These are phyloP conservation scores for Tuta absoluta DNA, from an alignment of 2,888 invertebrate genomes.

Conservation along the genomic window DNA sequence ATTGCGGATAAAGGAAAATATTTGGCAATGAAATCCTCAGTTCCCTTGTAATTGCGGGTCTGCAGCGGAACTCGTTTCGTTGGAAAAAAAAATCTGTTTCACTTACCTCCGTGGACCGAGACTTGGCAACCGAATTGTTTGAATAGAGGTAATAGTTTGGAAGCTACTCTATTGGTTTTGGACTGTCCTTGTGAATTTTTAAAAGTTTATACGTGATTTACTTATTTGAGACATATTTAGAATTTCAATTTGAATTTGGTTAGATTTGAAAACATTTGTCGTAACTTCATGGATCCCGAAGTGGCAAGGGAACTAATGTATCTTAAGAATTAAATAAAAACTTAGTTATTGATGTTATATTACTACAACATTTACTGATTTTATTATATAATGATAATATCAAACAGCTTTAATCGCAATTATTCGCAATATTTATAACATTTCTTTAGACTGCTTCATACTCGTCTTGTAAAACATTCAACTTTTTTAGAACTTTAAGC, in stretches of 20 bases:
- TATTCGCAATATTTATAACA: too few species aligned
- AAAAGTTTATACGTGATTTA: neutral
- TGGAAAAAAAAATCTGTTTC: slow-evolving; percentile 30
- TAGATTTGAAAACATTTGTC: too few species aligned
- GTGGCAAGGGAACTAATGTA: too few species aligned
- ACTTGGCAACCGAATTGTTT: slow-evolving; percentile 19
- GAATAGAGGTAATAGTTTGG: slow-evolving; percentile 17
- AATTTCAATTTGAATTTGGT: too few species aligned
- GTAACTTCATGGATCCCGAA: too few species aligned
- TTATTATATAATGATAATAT: too few species aligned
- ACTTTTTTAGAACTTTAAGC: neutral
- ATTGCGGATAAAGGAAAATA: slow-evolving; percentile 69
- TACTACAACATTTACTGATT: too few species aligned
- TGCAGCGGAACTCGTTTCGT: slow-evolving; percentile 40
- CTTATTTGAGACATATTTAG: neutral
- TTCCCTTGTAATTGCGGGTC: slow-evolving; percentile 65
- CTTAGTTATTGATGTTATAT: too few species aligned
- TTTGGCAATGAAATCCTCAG: slow-evolving; percentile 75
- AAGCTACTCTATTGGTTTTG: slow-evolving; percentile 10
- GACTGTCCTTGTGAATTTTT: slow-evolving; percentile 9
- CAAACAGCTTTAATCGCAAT: too few species aligned
- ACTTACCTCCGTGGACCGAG: slow-evolving; percentile 20
- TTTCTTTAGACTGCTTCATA: too few species aligned
- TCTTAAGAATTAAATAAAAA: too few species aligned
- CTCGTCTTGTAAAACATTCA: too few species aligned